Percentiles rank a stretch among this genome's conserved stretches.
These are phyloP conservation scores for Chironomus tentans DNA, from an alignment of 2,888 invertebrate genomes.

Conservation along the genomic window DNA sequence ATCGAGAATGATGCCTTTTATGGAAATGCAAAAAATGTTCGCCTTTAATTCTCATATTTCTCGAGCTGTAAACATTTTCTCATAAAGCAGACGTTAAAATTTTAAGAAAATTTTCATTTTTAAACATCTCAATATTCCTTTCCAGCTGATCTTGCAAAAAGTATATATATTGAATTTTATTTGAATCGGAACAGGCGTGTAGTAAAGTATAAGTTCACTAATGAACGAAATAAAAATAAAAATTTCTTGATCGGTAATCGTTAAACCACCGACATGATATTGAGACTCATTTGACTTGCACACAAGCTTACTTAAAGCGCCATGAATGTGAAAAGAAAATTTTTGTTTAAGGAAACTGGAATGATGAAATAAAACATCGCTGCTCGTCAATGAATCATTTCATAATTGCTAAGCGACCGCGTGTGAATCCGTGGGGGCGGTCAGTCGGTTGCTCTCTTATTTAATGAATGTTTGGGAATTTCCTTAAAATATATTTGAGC, in stretches of 20 bases:
- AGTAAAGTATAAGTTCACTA: neutral
- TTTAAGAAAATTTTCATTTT: too few species aligned
- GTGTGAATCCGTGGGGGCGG: neutral
- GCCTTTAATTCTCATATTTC: neutral
- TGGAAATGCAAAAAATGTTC: neutral
- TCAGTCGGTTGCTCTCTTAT: neutral
- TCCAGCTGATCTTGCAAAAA: neutral
- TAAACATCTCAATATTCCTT: too few species aligned
- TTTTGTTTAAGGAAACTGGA: slow-evolving; percentile 24
- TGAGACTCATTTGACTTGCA: too few species aligned
- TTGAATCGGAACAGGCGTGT: neutral
- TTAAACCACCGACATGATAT: too few species aligned
- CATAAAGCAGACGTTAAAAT: too few species aligned
- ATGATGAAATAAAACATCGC: neutral
- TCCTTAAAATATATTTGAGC: neutral
- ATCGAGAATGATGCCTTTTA: neutral
- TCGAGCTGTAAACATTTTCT: too few species aligned
- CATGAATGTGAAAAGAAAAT: neutral
- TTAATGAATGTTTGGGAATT: slow-evolving; percentile 1
- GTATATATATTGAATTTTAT: neutral
- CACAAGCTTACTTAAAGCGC: too few species aligned
- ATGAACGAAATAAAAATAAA: neutral
- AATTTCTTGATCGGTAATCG: too few species aligned
- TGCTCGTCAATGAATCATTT: slow-evolving; percentile 19
- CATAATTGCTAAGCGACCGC: neutral